phyloP scores from a whole-genome alignment of 2,797 vertebrate genomes.

The Tauraco hartlaubi region DNA sequence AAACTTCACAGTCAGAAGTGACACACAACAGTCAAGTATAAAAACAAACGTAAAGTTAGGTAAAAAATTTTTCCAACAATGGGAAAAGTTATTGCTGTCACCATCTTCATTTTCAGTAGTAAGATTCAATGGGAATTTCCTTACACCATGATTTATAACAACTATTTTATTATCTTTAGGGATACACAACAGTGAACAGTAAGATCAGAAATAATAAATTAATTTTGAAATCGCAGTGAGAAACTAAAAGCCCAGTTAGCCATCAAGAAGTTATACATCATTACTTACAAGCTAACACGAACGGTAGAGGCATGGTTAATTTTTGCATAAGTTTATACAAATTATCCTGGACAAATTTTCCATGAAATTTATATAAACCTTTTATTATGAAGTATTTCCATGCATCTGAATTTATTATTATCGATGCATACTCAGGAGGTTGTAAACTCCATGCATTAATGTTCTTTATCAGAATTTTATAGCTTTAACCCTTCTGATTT shows the following conservation, averaged over 20 bases:
- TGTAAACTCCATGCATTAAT: neutral
- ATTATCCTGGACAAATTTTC: neutral
- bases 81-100: neutral
- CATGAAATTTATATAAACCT: neutral
- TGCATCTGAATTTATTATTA: neutral
- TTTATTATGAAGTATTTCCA: neutral
- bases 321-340: neutral
- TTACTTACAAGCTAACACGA: neutral
- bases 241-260: neutral
- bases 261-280: neutral
- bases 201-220: neutral
- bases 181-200: neutral
- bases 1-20: neutral
- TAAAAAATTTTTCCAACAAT: neutral
- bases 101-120: neutral
- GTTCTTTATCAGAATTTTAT: neutral
- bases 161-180: neutral
- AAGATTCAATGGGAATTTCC: neutral
- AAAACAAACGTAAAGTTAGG: neutral
- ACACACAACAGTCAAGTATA: neutral
- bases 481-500: neutral
- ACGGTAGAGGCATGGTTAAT: neutral
- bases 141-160: neutral
- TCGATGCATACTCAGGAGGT: fast-evolving
- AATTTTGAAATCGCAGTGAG: neutral